Evolutionary conservation across 2,113 vertebrate genomes (phyloP), one percentile per base, ranked within the genome.

Genomic region (Excalfactoria chinensis): DNA sequence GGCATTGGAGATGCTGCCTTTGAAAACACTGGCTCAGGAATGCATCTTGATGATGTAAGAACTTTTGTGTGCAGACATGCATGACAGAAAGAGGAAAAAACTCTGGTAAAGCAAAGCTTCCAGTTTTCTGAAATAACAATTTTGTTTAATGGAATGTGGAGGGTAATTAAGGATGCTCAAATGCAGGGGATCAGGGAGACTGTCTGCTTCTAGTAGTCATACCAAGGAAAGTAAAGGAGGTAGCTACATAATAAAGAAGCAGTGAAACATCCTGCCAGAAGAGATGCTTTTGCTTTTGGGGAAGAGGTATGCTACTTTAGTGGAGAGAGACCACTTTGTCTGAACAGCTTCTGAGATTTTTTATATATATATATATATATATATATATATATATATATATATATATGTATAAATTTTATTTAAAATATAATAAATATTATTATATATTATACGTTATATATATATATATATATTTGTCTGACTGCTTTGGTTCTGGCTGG

Each of bases 81-180:
- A 18, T 37, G 76, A 77, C 34, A 93, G 76, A 95, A 93, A 68
- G 34, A 89, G 37, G 37, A 77, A 86, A n/a, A 4, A 49, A 34
- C 73, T 86, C 70, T 76, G 74, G 84, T 70, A 37, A 41, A 66
- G 51, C 35, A 94, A 69, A 55, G 3, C 3, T 14, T 49, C n/a
- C 6, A 12, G 56, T 34, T 72, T 91, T 83, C 46, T 3, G 1
- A 72, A 72, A 55, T 79, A 78, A 90, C 44, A 21, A 34, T 76
- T 86, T 89, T 75, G 32, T 94, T 89, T 89, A 73, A 76, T 86
- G 41, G 17, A 11, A 53, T 90, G 55, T 62, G 35, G 62, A 90
- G 86, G 15, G 37, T 89, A 90, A 93, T 89, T 76, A 66, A 80
- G n/a, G 37, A 81, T 76, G 62, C 69, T 82, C 86, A 87, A 63